These are phyloP conservation scores for Tachypleus tridentatus DNA, from an alignment of 1,140 invertebrate species.

Conservation along the genomic window DNA sequence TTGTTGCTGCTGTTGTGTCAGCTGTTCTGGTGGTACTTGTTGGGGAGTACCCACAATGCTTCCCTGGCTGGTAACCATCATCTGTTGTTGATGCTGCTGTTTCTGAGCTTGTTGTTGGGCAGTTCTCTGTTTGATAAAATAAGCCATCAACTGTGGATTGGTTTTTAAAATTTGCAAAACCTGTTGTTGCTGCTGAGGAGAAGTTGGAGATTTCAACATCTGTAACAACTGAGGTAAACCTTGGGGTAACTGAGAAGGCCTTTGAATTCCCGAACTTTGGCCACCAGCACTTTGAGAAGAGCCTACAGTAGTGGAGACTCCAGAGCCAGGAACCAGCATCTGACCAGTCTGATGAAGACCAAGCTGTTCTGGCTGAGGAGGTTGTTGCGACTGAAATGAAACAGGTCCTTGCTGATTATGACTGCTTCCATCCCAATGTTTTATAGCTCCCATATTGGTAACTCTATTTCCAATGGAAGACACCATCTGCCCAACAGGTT, in stretches of 20 bases:
- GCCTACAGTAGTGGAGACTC: slow-evolving; percentile 11
- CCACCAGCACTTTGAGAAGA: slow-evolving; percentile 15
- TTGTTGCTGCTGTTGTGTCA: slow-evolving; percentile 30
- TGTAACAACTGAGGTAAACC: slow-evolving; percentile 79
- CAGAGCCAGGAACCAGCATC: neutral
- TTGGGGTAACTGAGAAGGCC: slow-evolving; percentile 35
- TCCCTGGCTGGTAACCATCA: slow-evolving; percentile 13
- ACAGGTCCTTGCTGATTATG: slow-evolving; percentile 19
- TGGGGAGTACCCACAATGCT: slow-evolving; percentile 15
- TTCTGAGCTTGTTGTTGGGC: slow-evolving; percentile 33
- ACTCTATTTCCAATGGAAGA: slow-evolving; percentile 4
- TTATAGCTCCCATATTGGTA: slow-evolving; percentile 6
- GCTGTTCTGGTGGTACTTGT: slow-evolving; percentile 26
- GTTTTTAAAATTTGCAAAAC: slow-evolving; percentile 84
- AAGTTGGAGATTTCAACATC: slow-evolving; percentile 72
- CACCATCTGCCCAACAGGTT: neutral
- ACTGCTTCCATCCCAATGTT: slow-evolving; percentile 8
- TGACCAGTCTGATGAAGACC: neutral
- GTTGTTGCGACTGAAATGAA: slow-evolving; percentile 30
- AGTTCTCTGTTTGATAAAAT: slow-evolving; percentile 85
- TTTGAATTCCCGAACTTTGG: slow-evolving; percentile 1
- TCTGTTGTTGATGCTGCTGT: slow-evolving; percentile 31
- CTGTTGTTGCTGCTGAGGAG: slow-evolving; percentile 85
- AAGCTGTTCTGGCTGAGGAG: slow-evolving; percentile 8
- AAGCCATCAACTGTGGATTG: slow-evolving; percentile 92